Base-by-base conservation (phyloP, 1,140 invertebrate species). In the Drosophila insularis region DNA sequence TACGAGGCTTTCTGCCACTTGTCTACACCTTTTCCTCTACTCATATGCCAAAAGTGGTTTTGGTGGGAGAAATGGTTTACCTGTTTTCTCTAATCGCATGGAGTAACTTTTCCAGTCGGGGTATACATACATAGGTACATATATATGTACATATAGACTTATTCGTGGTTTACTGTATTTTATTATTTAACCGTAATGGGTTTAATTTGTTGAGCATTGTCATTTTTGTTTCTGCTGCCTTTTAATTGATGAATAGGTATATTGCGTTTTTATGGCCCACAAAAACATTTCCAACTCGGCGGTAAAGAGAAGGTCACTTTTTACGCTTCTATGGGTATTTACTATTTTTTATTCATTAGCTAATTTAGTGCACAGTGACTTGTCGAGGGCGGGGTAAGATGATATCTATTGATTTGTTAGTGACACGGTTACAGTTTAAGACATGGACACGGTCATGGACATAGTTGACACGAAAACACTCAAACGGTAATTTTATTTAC, bases 111-210 rank as follows among this genome's bases (percentile, higher is more conserved):
- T 40, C 54, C 35, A 37, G 63, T 31, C 19, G 61, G 53, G 50
- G 63, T 10, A 8, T 35, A 35, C 6, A 35, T 35, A 35, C 4
- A 8, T 35, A 35, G 1, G 10, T 35, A 35, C 4, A 1, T 8
- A 35, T 2, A 35, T 35, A 35, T 27, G 27, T 35, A 35, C 32
- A 10, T 35, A 35, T 10, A 2, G 7, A 19, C 8, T 11, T 19
- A 50, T 50, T 50, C 21, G 43, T 10, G 43, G 43, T 63, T 54
- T 66, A 46, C 35, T 56, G 17, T 71, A 32, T 64, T 71, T 89
- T 74, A 89, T 86, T 86, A 87, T 87, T 86, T 74, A 82, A 63
- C 66, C 63, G 71, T 86, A 86, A 86, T 86, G 87, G 82, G 75
- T 63, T 75, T 85, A 87, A 86, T 87, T 87, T 76, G 71, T 65